A percentile compares a stretch with the other conserved stretches of the same genome.
Conservation (phyloP, 2,888 invertebrate genomes). For the Taenaris catops region DNA sequence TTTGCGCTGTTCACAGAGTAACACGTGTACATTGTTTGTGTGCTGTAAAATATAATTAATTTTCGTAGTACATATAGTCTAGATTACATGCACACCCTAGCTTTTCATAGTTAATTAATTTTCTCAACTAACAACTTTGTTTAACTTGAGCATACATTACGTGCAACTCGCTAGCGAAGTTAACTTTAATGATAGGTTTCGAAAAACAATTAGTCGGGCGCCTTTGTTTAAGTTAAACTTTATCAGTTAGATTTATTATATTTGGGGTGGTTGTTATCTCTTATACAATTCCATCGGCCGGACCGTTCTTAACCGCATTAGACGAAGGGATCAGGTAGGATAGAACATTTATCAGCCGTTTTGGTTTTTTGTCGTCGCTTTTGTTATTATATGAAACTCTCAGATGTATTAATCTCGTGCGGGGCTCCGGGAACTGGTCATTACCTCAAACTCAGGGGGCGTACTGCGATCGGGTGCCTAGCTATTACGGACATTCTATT, state of each 20-base stretch:
- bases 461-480: constrained; percentile 72
- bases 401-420: constrained; percentile 75
- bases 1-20: background rate
- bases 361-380: constrained; percentile 69
- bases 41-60: constrained; percentile 22
- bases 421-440: constrained; percentile 67
- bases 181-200: constrained; percentile 62
- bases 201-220: constrained; percentile 65
- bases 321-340: constrained; percentile 57
- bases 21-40: constrained; percentile 13
- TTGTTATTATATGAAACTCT: constrained; percentile 70
- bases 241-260: constrained; percentile 74
- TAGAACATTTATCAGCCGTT: constrained; percentile 67
- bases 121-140: constrained; percentile 27
- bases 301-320: constrained; percentile 41
- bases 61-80: constrained; percentile 16
- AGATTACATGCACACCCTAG: constrained; percentile 25
- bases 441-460: constrained; percentile 75
- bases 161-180: constrained; percentile 37
- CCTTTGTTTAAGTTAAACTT: constrained; percentile 58
- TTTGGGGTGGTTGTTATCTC: constrained; percentile 70
- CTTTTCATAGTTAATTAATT: constrained; percentile 29
- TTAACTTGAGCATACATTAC: constrained; percentile 24
- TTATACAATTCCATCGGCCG: constrained; percentile 41
- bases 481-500: constrained; percentile 74